Evolutionary conservation across 2,113 vertebrate species (phyloP), one percentile per base, ranked within the genome.

Genomic region (Callopanchax toddi): DNA sequence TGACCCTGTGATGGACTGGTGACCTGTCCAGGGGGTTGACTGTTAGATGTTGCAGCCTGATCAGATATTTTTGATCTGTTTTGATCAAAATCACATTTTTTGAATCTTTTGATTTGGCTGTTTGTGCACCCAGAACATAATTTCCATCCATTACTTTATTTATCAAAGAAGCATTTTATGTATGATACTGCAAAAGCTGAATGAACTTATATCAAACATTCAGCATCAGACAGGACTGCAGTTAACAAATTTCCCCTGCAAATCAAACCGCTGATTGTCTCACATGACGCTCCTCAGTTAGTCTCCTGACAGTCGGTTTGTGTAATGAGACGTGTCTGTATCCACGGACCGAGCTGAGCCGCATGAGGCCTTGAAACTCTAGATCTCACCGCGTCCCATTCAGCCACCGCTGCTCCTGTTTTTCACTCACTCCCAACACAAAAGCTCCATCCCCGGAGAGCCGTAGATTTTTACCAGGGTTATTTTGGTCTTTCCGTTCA

Each of bases 401-500:
- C 81, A 74, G 80, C 54, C 74, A 71, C 44, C 15, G 39, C 49
- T 52, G 16, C 67, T 80, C 84, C 81, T 83, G 82, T 86, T 89
- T 88, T 85, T 81, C 71, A 88, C 67, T 85, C 70, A 80, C 80
- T 82, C 61, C n/a, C 61, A 44, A 85, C 89, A 90, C 89, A 90
- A 91, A 90, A 80, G 64, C 67, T 68, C 55, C 60, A 74, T 79
- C 89, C 84, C 86, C 22, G 49, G 86, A 91, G 89, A 88, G 86
- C 70, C 87, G 80, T 86, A 86, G 82, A 88, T 87, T 89, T 89
- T 89, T 89, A 78, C 82, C 64, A 57, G 12, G 60, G 68, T 87
- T 92, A 91, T 93, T 92, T 91, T 37, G 18, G 89, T 83, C 86
- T 78, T 91, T 91, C 85, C 79, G 78, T 82, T 91, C 74, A 79